These are phyloP conservation scores for Micrastur ruficollis DNA, from an alignment of 2,797 vertebrate genomes.

Conservation along the genomic window DNA sequence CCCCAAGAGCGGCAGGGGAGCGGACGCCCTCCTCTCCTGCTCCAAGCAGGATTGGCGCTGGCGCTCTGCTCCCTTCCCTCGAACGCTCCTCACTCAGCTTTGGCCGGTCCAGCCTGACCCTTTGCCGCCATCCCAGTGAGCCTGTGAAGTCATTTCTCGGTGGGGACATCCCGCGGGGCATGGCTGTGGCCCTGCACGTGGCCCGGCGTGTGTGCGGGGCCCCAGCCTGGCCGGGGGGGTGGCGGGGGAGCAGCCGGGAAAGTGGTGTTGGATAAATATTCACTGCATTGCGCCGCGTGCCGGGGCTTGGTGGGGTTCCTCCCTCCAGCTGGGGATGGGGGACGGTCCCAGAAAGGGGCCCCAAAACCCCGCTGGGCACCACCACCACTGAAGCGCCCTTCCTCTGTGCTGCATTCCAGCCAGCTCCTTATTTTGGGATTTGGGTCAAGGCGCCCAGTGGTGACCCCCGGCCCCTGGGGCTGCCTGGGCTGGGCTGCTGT, in stretches of 20 bases:
- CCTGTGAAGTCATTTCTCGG: slow-evolving; percentile 8
- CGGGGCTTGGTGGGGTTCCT: neutral
- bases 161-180: neutral
- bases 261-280: slow-evolving; percentile 26
- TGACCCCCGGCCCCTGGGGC: neutral
- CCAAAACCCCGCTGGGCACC: fast-evolving
- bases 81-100: neutral
- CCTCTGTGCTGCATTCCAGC: fast-evolving
- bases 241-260: neutral
- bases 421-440: fast-evolving
- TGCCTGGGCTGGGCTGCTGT: fast-evolving
- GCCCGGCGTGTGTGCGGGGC: neutral
- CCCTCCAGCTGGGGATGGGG: neutral
- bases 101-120: neutral
- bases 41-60: neutral
- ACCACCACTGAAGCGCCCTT: fast-evolving
- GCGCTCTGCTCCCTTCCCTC: neutral
- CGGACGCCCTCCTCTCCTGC: neutral
- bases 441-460: neutral
- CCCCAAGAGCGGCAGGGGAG: neutral
- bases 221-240: neutral
- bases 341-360: neutral
- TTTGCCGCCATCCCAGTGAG: neutral
- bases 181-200: neutral
- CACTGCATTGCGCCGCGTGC: neutral